Conservation (phyloP, 1,140 invertebrate species). For the Pseudomyrmex concolor region DNA sequence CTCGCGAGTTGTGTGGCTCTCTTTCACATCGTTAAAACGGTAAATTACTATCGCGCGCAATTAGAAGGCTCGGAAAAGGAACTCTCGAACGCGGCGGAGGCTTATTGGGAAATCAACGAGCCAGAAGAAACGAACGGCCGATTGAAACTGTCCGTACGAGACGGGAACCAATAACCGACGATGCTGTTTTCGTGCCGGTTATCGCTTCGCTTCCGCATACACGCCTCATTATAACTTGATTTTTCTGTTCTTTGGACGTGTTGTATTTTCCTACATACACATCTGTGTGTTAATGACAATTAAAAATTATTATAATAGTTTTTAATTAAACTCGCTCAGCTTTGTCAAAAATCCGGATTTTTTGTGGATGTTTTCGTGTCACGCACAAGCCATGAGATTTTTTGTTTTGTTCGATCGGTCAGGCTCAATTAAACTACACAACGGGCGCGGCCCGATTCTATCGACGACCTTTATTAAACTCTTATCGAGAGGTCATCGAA, state of each 20-base stretch:
- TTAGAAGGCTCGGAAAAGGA: slow-evolving; percentile 36
- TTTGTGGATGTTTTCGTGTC: no score
- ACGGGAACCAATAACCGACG: neutral
- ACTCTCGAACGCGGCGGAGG: neutral
- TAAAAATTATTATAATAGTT: no score
- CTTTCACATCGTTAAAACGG: slow-evolving; percentile 54
- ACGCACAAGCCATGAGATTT: neutral
- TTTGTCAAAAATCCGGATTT: no score
- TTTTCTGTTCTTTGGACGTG: neutral
- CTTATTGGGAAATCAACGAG: slow-evolving; percentile 49
- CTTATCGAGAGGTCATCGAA: slow-evolving; percentile 56
- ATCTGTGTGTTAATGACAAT: no score
- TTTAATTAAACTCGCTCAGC: no score
- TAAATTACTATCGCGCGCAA: slow-evolving; percentile 51
- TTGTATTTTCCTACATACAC: no score
- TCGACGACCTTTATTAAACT: slow-evolving; percentile 44
- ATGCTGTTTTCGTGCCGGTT: neutral
- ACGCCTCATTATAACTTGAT: neutral
- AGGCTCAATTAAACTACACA: neutral
- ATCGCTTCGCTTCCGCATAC: neutral
- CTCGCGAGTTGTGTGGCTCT: neutral
- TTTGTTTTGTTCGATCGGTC: neutral
- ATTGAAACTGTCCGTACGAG: slow-evolving; percentile 9
- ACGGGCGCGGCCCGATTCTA: slow-evolving; percentile 12
- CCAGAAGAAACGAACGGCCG: slow-evolving; percentile 14